A percentile compares a stretch with the other conserved stretches of the same genome.
phyloP scores from a whole-genome alignment of 2,888 invertebrate genomes.

The Hyles lineata region DNA sequence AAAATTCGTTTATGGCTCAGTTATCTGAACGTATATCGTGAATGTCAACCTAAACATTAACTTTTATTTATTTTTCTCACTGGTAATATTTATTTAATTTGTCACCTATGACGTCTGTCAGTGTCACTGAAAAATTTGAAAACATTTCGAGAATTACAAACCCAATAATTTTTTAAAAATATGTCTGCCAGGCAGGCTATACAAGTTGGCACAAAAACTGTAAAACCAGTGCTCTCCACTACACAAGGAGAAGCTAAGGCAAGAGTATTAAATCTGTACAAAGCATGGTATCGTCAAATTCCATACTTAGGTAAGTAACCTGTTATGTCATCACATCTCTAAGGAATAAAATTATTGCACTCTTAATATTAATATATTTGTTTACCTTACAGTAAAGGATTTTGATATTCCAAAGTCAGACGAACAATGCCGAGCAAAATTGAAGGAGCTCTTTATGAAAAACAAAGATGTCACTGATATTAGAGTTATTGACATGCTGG shows the following conservation, averaged over 20 bases:
- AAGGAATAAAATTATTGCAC: background rate
- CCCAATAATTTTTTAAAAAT: conserved; percentile 34
- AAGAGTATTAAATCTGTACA: conserved; percentile 94
- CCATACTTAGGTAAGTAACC: conserved; percentile 92
- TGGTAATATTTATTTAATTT: background rate
- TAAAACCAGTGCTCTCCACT: conserved; percentile 93
- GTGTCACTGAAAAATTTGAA: background rate
- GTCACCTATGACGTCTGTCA: conserved; percentile 20
- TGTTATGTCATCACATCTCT: conserved; percentile 75
- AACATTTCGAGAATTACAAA: conserved; percentile 15
- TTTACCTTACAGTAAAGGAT: conserved; percentile 88
- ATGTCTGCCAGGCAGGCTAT: conserved; percentile 75
- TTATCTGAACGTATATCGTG: background rate
- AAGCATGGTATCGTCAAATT: conserved; percentile 96
- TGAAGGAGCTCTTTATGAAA: conserved; percentile 91
- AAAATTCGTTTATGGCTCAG: background rate
- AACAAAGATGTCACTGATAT: conserved; percentile 92
- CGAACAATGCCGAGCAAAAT: conserved; percentile 88
- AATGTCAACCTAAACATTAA: background rate
- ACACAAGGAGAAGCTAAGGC: conserved; percentile 90
- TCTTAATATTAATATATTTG: conserved; percentile 4
- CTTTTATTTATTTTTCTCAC: background rate
- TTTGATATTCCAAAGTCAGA: conserved; percentile 92
- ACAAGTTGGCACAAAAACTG: conserved; percentile 86
- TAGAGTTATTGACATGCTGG: conserved; percentile 95